Evolutionary conservation across 2,888 invertebrate genomes (phyloP), one percentile per base, ranked within the genome.

Genomic region (Eulithis prunata): DNA sequence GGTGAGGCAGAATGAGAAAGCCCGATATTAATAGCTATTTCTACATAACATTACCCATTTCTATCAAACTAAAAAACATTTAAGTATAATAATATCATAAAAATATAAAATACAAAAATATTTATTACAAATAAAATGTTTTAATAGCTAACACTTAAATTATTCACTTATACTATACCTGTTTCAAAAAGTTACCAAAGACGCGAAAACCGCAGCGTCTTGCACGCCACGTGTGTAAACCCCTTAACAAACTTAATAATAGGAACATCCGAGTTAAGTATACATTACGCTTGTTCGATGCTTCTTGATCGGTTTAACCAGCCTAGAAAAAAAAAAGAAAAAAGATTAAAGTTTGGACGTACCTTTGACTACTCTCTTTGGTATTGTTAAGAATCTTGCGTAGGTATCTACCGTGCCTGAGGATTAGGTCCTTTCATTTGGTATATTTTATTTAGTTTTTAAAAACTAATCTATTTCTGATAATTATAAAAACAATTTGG

Each of bases 181-280:
- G 46, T 28, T 32, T 57, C 36, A 58, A 61, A 57, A 69, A 66
- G 53, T 53, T 53, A 53, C 53, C 53, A 53, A 53, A 66, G 49
- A 68, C 68, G 65, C 63, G 68, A 65, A 69, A 73, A 78, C 69
- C 78, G 82, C 81, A 76, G 79, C 84, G 78, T 80, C 75, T 64
- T 53, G 64, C 60, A 65, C 71, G 70, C 68, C 66, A 64, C 71
- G 80, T 82, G 81, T 82, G 81, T 70, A 74, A 72, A 63, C 66
- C 69, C 79, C 75, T 69, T 80, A 76, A 70, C 67, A 69, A 76
- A 77, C 80, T 82, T 81, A 84, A 72, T 71, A 78, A 80, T 82
- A 91, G 90, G 91, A 90, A 90, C 89, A 87, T 86, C 81, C 79
- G 76, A 68, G 76, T 89, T 87, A 87, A 86, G 86, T 87, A 85